Evolutionary conservation across 92 coral and sea anemone species (phyloP), one percentile per base, ranked within the genome.

Genomic region (Desmophyllum pertusum): DNA sequence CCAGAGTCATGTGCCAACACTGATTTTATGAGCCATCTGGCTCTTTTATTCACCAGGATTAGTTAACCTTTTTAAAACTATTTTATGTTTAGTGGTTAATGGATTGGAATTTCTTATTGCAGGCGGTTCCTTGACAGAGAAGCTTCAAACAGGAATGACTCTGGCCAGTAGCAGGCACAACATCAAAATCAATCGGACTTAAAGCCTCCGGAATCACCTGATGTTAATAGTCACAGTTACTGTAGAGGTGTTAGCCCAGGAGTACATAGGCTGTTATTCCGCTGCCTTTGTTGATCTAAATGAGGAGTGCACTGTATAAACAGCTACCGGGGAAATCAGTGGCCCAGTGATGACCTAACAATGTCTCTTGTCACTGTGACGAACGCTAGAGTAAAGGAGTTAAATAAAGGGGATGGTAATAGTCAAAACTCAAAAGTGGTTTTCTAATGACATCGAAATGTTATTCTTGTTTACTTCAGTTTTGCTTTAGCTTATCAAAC

Each of bases 91-190:
- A 57, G 53, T 48, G 53, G 53, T 59, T 59, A 59, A 59, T 8
- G 2, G 35, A 23, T 27, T 67, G 14, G 0, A 1, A 37, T 35
- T 67, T 15, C 39, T 25, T 43, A 1, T 80, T 68, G 68, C 76
- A 80, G 84, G 76, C 84, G 84, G 64, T 80, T 80, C 66, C 66
- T 80, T 25, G 84, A 80, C 39, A 80, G 31, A 70, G 84, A 80
- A 52, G 76, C 25, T 31, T 35, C 29, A 13, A 68, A 29, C 15
- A 36, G n/a, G 51, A 36, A n/a, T 46, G 84, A 80, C 19, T 46
- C 50, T 45, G 21, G 6, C 5, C 66, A 80, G 42, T 80, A 66
- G 53, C 15, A 13, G 59, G 25, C 1, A 25, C 33, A 17, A 67
- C 10, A 8, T 67, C n/a, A 35, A 8, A 67, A n/a, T 35, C 29